Conservation (phyloP, 2,797 vertebrate species). For the Limosa lapponica region DNA sequence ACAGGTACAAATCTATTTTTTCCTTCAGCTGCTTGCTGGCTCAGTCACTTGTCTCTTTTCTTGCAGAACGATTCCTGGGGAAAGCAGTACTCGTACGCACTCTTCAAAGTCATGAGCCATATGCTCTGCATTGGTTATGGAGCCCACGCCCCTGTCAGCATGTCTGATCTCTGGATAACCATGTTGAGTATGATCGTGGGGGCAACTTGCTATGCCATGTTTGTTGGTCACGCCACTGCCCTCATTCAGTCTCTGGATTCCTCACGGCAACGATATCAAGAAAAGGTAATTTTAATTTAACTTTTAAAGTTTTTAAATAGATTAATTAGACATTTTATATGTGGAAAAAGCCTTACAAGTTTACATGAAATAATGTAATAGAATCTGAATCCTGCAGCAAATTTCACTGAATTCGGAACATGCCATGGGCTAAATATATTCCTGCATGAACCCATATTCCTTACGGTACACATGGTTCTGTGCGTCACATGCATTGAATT, state of each 20-base stretch:
- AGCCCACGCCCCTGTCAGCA: slow-evolving; percentile 94
- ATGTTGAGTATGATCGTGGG: slow-evolving; percentile 99
- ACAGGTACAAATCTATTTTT: background rate
- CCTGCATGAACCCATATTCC: background rate
- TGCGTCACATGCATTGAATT: background rate
- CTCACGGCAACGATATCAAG: slow-evolving; percentile 94
- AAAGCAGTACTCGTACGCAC: slow-evolving; percentile 97
- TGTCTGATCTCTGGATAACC: slow-evolving; percentile 99
- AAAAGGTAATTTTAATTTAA: slow-evolving; percentile 86
- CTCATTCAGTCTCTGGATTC: slow-evolving; percentile 97
- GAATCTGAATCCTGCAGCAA: slow-evolving; percentile 9
- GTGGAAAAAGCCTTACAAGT: background rate
- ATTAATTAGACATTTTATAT: background rate
- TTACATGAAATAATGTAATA: background rate
- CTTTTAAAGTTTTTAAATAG: background rate
- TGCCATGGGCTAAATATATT: background rate
- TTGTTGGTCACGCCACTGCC: slow-evolving; percentile 95
- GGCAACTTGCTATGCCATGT: slow-evolving; percentile 98
- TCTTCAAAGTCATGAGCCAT: slow-evolving; percentile 99
- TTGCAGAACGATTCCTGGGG: slow-evolving; percentile 97
- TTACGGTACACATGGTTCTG: background rate
- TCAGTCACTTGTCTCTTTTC: slow-evolving; percentile 45
- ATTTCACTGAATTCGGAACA: background rate
- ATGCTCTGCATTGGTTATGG: slow-evolving; percentile 98
- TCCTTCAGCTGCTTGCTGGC: background rate